phyloP scores from a whole-genome alignment of 2,797 vertebrate species.

The Zenarchopterus dispar region DNA sequence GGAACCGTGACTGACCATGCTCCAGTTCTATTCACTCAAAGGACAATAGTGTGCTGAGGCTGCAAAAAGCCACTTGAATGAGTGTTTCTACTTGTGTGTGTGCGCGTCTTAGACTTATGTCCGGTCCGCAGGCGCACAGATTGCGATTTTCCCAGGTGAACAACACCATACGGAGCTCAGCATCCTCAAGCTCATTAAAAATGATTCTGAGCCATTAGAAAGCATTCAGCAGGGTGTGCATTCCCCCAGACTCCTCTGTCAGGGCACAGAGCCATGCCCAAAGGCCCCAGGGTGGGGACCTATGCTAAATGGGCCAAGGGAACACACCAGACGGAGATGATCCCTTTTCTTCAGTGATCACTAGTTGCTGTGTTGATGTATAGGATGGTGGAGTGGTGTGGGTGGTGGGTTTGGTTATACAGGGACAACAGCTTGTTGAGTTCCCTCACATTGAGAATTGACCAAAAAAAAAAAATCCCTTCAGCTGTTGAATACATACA shows the following conservation, averaged over 20 bases:
- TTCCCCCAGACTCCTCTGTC: slow-evolving; percentile 73
- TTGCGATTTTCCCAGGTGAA: slow-evolving; percentile 84
- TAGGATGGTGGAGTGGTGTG: slow-evolving; percentile 22
- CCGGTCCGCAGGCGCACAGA: slow-evolving; percentile 65
- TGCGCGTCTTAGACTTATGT: slow-evolving; percentile 29
- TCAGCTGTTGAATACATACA: slow-evolving; percentile 61
- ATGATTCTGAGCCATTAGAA: slow-evolving; percentile 70
- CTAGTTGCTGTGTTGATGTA: slow-evolving; percentile 66
- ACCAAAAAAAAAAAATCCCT: slow-evolving; percentile 16
- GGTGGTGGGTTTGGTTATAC: slow-evolving; percentile 1
- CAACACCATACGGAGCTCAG: slow-evolving; percentile 64
- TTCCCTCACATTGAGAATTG: slow-evolving; percentile 67
- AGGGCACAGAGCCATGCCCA: slow-evolving; percentile 77
- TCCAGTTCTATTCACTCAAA: slow-evolving; percentile 69
- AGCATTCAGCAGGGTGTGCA: slow-evolving; percentile 73
- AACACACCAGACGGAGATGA: slow-evolving; percentile 79
- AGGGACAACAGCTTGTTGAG: slow-evolving; percentile 73
- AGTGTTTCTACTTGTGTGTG: slow-evolving; percentile 26
- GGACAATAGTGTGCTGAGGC: slow-evolving; percentile 77
- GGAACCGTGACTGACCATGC: slow-evolving; percentile 76
- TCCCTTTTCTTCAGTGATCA: slow-evolving; percentile 65
- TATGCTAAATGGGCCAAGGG: slow-evolving; percentile 75
- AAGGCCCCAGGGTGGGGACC: slow-evolving; percentile 77
- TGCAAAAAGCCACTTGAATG: slow-evolving; percentile 71
- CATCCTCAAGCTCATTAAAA: slow-evolving; percentile 75